phyloP scores from a whole-genome alignment of 2,113 vertebrate genomes.

The Raphicerus campestris region DNA sequence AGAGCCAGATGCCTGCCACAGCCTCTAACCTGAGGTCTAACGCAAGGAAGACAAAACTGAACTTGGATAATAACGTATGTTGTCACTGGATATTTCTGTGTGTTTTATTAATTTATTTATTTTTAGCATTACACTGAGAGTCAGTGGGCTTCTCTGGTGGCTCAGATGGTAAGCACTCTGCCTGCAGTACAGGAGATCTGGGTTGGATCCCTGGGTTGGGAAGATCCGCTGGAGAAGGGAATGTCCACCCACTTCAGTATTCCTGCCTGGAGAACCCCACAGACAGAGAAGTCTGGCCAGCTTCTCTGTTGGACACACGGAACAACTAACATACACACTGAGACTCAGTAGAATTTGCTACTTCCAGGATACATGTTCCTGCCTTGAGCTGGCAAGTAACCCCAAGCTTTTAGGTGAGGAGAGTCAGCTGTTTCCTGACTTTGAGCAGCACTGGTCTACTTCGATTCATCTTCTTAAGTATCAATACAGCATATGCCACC shows the following conservation, averaged over 20 bases:
- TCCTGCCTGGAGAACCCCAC: neutral
- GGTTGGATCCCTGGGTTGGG: neutral
- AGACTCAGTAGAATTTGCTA: conserved; percentile 85
- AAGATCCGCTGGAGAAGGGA: neutral
- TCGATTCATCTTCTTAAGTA: conserved; percentile 96
- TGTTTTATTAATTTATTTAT: conserved; percentile 74
- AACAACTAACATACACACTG: neutral
- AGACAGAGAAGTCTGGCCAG: neutral
- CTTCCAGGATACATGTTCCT: conserved; percentile 89
- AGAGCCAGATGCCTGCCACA: conserved; percentile 93
- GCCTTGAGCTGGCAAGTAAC: conserved; percentile 95
- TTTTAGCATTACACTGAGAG: conserved; percentile 95
- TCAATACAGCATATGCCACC: conserved; percentile 96
- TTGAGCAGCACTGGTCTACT: conserved; percentile 93
- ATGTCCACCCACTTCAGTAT: neutral
- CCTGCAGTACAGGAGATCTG: neutral
- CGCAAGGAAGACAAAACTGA: conserved; percentile 96
- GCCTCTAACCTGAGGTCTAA: conserved; percentile 93
- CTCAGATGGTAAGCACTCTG: neutral
- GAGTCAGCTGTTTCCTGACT: conserved; percentile 95
- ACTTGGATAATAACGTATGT: conserved; percentile 92
- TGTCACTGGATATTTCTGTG: conserved; percentile 95
- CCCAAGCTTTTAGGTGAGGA: conserved; percentile 95
- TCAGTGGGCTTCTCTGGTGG: conserved; percentile 72
- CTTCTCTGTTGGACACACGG: neutral